These are phyloP conservation scores for Rhamphomyia laevipes DNA, from an alignment of 2,888 invertebrate species.

Conservation along the genomic window DNA sequence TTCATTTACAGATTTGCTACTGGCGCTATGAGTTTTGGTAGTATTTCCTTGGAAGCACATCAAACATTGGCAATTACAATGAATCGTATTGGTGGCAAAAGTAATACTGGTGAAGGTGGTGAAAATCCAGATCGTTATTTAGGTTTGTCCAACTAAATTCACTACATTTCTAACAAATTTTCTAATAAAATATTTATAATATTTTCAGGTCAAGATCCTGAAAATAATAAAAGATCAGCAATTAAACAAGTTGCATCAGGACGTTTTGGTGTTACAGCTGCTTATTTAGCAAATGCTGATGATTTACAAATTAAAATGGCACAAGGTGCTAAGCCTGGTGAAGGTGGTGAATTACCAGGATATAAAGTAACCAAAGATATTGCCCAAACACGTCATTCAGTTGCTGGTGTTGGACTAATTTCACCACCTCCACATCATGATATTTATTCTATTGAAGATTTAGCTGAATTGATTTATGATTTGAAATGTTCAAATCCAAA, in stretches of 20 bases:
- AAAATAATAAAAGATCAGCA: constrained; percentile 77
- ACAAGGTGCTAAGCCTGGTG: constrained; percentile 98
- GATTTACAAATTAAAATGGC: constrained; percentile 99
- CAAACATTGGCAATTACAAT: constrained; percentile 90
- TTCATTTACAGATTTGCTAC: constrained; percentile 30
- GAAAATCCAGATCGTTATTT: constrained; percentile 72
- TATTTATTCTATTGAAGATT: constrained; percentile 98
- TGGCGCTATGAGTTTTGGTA: constrained; percentile 95
- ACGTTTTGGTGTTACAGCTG: constrained; percentile 94
- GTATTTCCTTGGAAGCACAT: constrained; percentile 94
- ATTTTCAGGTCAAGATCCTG: constrained; percentile 54
- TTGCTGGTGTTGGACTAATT: constrained; percentile 93
- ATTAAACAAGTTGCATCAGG: constrained; percentile 99
- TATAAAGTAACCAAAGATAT: constrained; percentile 89
- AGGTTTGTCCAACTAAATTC: constrained; percentile 23
- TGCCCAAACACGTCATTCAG: constrained; percentile 88
- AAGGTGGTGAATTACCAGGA: constrained; percentile 93
- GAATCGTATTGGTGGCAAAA: constrained; percentile 95
- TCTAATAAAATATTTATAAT: background rate
- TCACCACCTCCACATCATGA: constrained; percentile 99
- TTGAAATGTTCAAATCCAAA: constrained; percentile 93
- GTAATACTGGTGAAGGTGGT: constrained; percentile 98
- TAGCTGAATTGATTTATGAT: constrained; percentile 96
- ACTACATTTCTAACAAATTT: background rate
- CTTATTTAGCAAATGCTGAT: constrained; percentile 94